Conservation (phyloP, 1,140 invertebrate species). For the Drosophila carrolli region DNA sequence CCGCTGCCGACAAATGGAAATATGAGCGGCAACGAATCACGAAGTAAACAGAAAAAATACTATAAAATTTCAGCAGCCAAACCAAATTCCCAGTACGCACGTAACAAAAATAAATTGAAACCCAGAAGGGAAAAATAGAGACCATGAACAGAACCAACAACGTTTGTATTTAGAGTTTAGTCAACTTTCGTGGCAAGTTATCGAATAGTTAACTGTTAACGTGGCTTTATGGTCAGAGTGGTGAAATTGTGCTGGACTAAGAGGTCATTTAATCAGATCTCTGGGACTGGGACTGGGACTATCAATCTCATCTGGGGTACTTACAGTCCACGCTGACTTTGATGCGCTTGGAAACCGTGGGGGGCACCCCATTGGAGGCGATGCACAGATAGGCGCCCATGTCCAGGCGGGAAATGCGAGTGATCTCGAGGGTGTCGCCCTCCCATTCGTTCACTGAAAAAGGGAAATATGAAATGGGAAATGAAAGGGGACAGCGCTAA, state of each 20-base stretch:
- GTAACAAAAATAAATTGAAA: constrained; percentile 66
- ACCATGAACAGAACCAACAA: constrained; percentile 21
- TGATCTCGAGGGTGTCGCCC: constrained; percentile 93
- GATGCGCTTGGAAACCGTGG: constrained; percentile 94
- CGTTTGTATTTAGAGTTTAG: constrained; percentile 31
- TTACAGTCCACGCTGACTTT: constrained; percentile 97
- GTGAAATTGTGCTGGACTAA: constrained; percentile 12
- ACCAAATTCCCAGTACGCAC: constrained; percentile 36
- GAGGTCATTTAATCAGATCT: constrained; percentile 45
- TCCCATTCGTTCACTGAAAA: constrained; percentile 91
- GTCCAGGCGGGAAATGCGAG: constrained; percentile 93
- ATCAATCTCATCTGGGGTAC: constrained; percentile 84
- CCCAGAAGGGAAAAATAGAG: constrained; percentile 16
- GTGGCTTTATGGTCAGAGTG: constrained; percentile 13
- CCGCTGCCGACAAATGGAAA: constrained; percentile 62
- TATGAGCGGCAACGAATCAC: constrained; percentile 52
- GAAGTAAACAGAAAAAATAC: constrained; percentile 9
- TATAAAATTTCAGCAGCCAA: constrained; percentile 13
- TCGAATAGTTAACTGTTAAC: constrained; percentile 31
- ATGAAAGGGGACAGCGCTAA: constrained; percentile 42
- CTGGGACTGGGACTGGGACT: not conserved
- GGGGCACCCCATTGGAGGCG: constrained; percentile 89
- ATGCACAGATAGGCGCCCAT: constrained; percentile 97
- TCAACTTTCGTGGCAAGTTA: constrained; percentile 14
- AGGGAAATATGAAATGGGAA: not conserved